Base-by-base conservation (phyloP, 2,797 vertebrate genomes). In the Labeo calbasu region DNA sequence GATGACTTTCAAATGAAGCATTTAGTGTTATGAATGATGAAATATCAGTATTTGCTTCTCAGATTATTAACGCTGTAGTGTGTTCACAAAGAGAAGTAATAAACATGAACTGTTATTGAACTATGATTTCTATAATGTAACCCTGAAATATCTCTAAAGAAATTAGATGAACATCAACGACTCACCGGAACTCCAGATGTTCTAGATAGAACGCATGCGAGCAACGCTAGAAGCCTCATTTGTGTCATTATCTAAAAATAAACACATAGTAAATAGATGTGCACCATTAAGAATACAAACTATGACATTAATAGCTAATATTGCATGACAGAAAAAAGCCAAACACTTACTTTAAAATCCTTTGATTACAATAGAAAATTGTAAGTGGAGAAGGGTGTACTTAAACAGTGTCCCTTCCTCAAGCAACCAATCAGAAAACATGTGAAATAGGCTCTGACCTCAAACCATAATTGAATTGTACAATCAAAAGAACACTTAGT, bases 181-280 rank as follows among this genome's bases (percentile, higher is more conserved):
- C 59, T 78, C 43, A 65, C 59, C 23, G 23, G 59, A 78, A 78
- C 59, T 15, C 23, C 77, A 65, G 43, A 65, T 14, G 59, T 50
- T 65, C 57, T 3, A 28, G 59, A 1, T 46, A 78, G 23, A 78
- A 48, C 32, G 32, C 23, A 63, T 2, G 5, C 17, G 6, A 78
- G 57, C 59, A 78, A 2, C 5, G 3, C 43, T 65, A 65, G 46
- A 48, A 65, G 76, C 43, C 15, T 65, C 23, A 40, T 90, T 89
- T 28, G 88, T 63, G 57, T 77, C 57, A 48, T 77, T 77, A 11
- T n/a, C 55, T 77, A 63, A 63, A 21, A 1, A 78, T n/a, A 63
- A 15, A 63, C 40, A 48, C 11, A 63, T 17, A 28, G 43, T 78
- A 8, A 63, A 78, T 78, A 65, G 10, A 78, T 13, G 4, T 9